Evolutionary conservation across 37 sponge, comb jelly and placozoan genomes (phyloP).

Genomic region (Dysidea cf. avara): DNA sequence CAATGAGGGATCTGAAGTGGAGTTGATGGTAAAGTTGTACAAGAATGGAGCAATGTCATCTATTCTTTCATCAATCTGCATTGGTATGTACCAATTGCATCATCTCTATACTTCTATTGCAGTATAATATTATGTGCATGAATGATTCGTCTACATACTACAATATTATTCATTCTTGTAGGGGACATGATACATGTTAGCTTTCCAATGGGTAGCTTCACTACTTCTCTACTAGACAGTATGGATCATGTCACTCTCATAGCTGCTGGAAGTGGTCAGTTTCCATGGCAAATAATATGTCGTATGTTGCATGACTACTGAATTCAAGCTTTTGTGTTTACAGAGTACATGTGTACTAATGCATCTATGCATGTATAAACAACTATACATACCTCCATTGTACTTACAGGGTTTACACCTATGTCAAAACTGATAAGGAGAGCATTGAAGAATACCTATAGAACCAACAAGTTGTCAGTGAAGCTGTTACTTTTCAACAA

Average conservation of each 20-base stretch:
- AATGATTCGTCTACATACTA: background rate
- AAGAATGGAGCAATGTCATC: conserved; percentile 70
- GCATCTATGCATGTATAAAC: background rate
- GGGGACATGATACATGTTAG: conserved; percentile 63
- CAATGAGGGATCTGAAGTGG: conserved; percentile 14
- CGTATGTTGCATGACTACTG: no score
- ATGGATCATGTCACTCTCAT: conserved; percentile 42
- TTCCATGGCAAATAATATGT: background rate
- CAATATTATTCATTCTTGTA: background rate
- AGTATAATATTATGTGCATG: background rate
- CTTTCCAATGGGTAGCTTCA: conserved; percentile 73
- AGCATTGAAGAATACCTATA: background rate
- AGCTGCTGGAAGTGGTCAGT: conserved; percentile 82
- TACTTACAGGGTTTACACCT: conserved; percentile 74
- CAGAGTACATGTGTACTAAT: no score
- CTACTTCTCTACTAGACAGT: conserved; percentile 11
- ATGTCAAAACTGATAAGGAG: conserved; percentile 59
- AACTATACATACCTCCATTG: background rate
- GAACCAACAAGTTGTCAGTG: background rate
- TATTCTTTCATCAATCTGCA: conserved; percentile 38
- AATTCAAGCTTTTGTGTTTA: no score
- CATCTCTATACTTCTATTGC: no score
- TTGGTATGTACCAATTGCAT: conserved; percentile 47
- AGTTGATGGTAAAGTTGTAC: conserved; percentile 84
- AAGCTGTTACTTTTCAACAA: conserved; percentile 77